Conservation (phyloP, 2,888 invertebrate species). For the Drosophila vallismaia region DNA sequence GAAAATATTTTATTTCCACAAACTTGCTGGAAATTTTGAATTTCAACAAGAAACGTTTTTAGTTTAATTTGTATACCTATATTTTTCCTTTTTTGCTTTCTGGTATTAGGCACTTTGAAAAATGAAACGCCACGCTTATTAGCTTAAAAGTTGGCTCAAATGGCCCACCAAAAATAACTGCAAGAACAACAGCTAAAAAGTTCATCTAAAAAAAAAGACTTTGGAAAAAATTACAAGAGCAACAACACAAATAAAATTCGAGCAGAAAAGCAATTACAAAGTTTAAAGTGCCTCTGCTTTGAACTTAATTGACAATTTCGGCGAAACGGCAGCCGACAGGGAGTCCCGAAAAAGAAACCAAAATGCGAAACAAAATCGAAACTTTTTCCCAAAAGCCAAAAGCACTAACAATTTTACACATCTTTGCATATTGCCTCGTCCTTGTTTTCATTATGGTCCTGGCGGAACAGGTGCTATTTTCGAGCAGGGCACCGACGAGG, state of each 20-base stretch:
- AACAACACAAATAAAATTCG: slow-evolving; percentile 64
- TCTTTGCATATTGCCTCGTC: slow-evolving; percentile 28
- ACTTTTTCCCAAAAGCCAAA: slow-evolving; percentile 25
- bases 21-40: background rate
- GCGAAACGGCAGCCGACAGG: slow-evolving; percentile 30
- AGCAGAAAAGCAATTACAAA: slow-evolving; percentile 75
- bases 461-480: slow-evolving; percentile 92
- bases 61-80: slow-evolving; percentile 23
- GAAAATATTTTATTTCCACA: slow-evolving; percentile 3
- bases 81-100: slow-evolving; percentile 12
- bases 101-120: slow-evolving; percentile 52
- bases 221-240: slow-evolving; percentile 45
- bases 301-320: slow-evolving; percentile 73
- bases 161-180: slow-evolving; percentile 44
- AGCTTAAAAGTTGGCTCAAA: slow-evolving; percentile 63
- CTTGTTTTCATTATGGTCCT: background rate
- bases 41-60: background rate
- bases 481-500: slow-evolving; percentile 95
- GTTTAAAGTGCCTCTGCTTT: slow-evolving; percentile 73
- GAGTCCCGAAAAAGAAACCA: slow-evolving; percentile 14
- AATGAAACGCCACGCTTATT: slow-evolving; percentile 70
- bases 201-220: slow-evolving; percentile 45
- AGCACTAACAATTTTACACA: slow-evolving; percentile 35
- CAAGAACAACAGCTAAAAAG: slow-evolving; percentile 30
- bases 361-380: slow-evolving; percentile 15